Evolutionary conservation across 2,888 invertebrate genomes (phyloP), one percentile per base, ranked within the genome.

Genomic region (Mamestra brassicae): DNA sequence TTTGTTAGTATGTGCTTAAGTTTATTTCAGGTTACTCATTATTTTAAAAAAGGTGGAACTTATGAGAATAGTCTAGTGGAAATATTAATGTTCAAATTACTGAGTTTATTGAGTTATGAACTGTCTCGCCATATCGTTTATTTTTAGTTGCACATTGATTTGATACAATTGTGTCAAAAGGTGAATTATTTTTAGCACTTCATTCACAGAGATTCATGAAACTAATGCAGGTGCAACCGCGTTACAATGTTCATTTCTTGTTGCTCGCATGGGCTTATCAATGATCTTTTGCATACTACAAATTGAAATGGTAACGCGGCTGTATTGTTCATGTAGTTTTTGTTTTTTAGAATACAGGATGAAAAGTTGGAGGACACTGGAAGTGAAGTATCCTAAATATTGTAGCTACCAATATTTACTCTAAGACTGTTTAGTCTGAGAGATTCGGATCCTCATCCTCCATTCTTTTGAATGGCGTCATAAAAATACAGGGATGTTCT

Each of bases 1-100:
- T 75, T 74, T 55, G n/a, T 58, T 45, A 10, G 74, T 58, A 36
- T 11, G 11, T 2, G 34, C 15, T 58, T 26, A 17, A 50, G 34
- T 38, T 54, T n/a, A 15, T 61, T 74, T 34, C 6, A 36, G 15
- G 38, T 38, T 47, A 3, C 36, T 4, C 17, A 45, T 10, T 13
- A 13, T 71, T 6, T 70, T 50, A 6, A 38, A 50, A 38, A 38
- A 55, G 0, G 15, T 67, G 13, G 42, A 45, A 15, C 15, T 4
- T 45, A 55, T 47, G 13, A 57, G 1, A 58, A 36, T 58, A n/a
- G 17, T 45, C 3, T 13, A 36, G 36, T 47, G 26, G 17, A 69
- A 26, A 8, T 47, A n/a, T 47, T 55, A 26, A 57, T 26, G 38
- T 47, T 17, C 34, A 8, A 5, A 7, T n/a, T 55, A 26, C 55